A percentile compares a stretch with the other conserved stretches of the same genome.
Evolutionary conservation across 2,888 invertebrate species (phyloP).

Genomic region (Xestia ashworthii): DNA sequence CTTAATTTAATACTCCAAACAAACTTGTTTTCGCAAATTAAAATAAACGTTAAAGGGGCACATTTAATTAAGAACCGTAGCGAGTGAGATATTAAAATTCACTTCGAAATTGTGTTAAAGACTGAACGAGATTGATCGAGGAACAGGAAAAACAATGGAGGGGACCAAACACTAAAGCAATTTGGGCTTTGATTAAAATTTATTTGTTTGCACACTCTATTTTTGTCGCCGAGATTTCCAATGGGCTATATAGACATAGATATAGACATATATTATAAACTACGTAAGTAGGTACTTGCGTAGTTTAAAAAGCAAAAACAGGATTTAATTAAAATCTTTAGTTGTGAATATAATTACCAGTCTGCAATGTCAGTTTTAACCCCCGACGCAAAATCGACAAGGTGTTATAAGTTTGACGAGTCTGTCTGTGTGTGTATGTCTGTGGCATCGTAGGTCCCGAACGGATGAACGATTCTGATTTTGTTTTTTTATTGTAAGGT

Average conservation of each 20-base stretch:
- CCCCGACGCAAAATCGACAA: too few relatives aligned
- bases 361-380: conserved; percentile 20
- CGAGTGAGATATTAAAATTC: conserved; percentile 77
- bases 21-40: conserved; percentile 49
- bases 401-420: too few relatives aligned
- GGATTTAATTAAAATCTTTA: conserved; percentile 59
- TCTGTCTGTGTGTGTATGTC: too few relatives aligned
- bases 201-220: conserved; percentile 80
- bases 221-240: conserved; percentile 71
- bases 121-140: conserved; percentile 71
- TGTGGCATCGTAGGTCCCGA: too few relatives aligned
- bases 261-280: too few relatives aligned
- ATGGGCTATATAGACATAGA: background rate
- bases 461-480: too few relatives aligned
- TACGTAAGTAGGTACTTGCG: conserved; percentile 7
- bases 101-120: conserved; percentile 72
- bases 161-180: conserved; percentile 77
- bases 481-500: too few relatives aligned
- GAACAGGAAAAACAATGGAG: conserved; percentile 76
- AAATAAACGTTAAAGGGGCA: conserved; percentile 55
- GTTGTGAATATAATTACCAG: conserved; percentile 46
- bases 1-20: conserved; percentile 31
- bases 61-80: conserved; percentile 65
- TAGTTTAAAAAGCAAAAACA: conserved; percentile 60
- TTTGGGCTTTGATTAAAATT: conserved; percentile 85